phyloP scores from a whole-genome alignment of 2,888 invertebrate genomes.

The Pseudococcus viburni region DNA sequence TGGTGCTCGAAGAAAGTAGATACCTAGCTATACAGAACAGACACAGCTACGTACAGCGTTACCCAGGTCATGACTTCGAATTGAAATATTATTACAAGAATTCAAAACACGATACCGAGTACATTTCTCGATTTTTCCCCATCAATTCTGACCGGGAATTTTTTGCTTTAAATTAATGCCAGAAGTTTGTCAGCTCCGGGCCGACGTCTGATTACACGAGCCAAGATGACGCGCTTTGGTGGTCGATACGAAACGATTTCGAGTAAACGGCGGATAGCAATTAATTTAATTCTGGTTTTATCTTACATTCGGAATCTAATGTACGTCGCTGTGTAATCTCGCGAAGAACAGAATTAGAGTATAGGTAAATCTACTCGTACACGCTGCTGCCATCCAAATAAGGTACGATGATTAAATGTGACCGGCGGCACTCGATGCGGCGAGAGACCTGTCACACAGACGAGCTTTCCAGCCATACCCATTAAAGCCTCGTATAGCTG shows the following conservation, averaged over 20 bases:
- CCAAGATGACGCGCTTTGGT: not conserved
- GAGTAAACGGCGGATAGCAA: conserved; percentile 3
- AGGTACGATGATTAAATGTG: conserved; percentile 22
- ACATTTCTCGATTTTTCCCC: not conserved
- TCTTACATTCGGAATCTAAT: not conserved
- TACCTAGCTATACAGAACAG: not conserved
- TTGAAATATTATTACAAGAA: conserved; percentile 7
- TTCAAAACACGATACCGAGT: not conserved
- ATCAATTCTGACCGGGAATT: not conserved
- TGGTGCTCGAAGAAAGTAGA: not conserved
- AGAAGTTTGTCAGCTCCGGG: not conserved
- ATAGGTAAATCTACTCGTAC: not conserved
- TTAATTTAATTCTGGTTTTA: conserved; percentile 31
- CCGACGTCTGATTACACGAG: not conserved
- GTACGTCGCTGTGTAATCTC: not conserved
- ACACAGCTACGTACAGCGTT: too few relatives aligned
- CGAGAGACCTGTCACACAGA: not conserved
- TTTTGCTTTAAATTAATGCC: not conserved
- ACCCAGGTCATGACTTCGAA: not conserved
- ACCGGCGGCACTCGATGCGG: not conserved
- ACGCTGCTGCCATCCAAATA: not conserved
- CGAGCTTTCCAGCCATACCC: not conserved
- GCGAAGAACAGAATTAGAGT: not conserved
- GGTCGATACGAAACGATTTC: not conserved
- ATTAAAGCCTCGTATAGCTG: not conserved